Evolutionary conservation across 2,888 invertebrate species (phyloP).

Genomic region (Philaethria dido): DNA sequence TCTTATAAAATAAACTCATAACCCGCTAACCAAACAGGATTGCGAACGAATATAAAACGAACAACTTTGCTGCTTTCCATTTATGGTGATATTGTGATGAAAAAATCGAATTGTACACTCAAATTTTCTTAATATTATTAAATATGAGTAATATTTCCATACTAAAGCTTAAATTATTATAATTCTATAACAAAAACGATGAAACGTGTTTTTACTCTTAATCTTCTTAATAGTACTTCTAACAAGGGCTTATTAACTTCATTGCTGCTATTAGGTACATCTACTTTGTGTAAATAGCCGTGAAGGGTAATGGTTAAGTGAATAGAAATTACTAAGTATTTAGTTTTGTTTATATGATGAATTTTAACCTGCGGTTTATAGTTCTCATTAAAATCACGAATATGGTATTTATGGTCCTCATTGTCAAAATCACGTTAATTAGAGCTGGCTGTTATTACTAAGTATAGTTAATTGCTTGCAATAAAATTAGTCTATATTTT

Average conservation of each 20-base stretch:
- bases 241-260: not conserved
- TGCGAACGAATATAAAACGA: not conserved
- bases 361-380: not conserved
- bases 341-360: not conserved
- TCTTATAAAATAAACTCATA: not conserved
- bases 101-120: too few species aligned
- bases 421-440: not conserved
- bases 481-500: not conserved
- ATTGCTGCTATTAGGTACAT: not conserved
- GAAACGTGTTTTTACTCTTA: not conserved
- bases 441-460: not conserved
- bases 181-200: not conserved
- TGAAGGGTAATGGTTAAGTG: constrained; percentile 1
- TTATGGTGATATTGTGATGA: not conserved
- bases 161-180: not conserved
- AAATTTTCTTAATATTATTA: too few species aligned
- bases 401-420: not conserved
- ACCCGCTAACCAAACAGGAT: not conserved
- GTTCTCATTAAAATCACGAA: not conserved
- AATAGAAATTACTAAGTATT: not conserved
- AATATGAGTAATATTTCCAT: too few species aligned
- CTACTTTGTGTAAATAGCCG: not conserved
- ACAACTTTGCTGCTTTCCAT: not conserved
- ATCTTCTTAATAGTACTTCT: constrained; percentile 1
- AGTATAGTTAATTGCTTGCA: not conserved